Percentiles rank a stretch among this genome's conserved stretches.
Evolutionary conservation across 2,888 invertebrate species (phyloP).

Genomic region (Odontothrips loti): DNA sequence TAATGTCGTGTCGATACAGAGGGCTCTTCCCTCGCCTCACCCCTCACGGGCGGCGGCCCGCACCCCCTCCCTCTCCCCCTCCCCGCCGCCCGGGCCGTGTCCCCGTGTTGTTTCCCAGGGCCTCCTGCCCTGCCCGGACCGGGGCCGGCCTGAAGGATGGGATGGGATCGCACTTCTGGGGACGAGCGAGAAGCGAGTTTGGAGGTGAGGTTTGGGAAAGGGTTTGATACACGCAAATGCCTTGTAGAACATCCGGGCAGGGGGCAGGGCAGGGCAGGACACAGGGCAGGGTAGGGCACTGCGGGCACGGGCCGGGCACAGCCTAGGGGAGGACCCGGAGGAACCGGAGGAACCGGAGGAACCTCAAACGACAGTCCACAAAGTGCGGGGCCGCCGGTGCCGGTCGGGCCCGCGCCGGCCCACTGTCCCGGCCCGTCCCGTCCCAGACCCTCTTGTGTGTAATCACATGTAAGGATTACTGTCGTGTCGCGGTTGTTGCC

Average conservation of each 20-base stretch:
- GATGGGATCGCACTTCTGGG: neutral
- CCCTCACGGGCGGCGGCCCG: neutral
- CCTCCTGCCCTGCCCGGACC: neutral
- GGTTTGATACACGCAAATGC: slow-evolving; percentile 11
- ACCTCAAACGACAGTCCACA: slow-evolving; percentile 11
- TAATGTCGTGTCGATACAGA: neutral
- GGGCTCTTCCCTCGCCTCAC: neutral
- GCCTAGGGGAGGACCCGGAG: neutral
- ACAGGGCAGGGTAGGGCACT: neutral
- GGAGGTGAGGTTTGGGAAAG: too few relatives aligned
- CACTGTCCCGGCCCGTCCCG: neutral
- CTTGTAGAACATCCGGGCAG: neutral
- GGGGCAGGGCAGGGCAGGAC: neutral
- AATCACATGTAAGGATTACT: slow-evolving; percentile 11
- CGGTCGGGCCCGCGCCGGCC: too few relatives aligned
- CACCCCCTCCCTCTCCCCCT: neutral
- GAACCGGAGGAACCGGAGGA: neutral
- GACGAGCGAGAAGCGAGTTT: too few relatives aligned
- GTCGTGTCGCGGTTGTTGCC: neutral
- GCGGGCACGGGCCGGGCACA: neutral
- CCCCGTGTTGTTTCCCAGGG: neutral
- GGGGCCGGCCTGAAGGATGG: too few relatives aligned
- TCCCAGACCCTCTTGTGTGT: neutral
- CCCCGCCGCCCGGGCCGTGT: neutral
- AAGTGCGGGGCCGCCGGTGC: neutral